phyloP scores from a whole-genome alignment of 2,888 invertebrate species.

The Tetropium fuscum region DNA sequence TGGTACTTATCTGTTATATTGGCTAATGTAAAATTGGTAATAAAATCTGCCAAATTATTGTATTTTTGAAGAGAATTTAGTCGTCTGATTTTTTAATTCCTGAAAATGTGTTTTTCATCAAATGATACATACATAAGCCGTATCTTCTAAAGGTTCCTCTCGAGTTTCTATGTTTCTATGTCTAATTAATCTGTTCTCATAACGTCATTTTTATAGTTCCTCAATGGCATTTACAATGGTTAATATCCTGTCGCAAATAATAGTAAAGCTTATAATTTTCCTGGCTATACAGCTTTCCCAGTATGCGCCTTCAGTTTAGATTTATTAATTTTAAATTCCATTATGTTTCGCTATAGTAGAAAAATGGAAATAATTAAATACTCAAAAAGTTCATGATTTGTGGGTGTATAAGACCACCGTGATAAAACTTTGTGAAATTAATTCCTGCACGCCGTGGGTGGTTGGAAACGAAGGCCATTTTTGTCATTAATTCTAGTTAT shows the following conservation, averaged over 20 bases:
- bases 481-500: slow-evolving; percentile 28
- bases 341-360: neutral
- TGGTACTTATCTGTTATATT: too few relatives aligned
- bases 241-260: neutral
- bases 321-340: slow-evolving; percentile 7
- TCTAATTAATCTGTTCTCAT: too few relatives aligned
- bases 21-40: too few relatives aligned
- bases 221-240: neutral
- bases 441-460: slow-evolving; percentile 25
- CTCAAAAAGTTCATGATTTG: slow-evolving; percentile 24
- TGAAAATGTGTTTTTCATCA: too few relatives aligned
- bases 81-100: too few relatives aligned
- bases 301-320: neutral
- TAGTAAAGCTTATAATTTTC: neutral
- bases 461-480: slow-evolving; percentile 29
- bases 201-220: neutral
- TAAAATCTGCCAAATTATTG: too few relatives aligned
- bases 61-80: too few relatives aligned
- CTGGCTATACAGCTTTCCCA: neutral
- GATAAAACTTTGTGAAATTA: slow-evolving; percentile 24
- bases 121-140: neutral
- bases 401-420: slow-evolving; percentile 18
- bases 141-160: too few relatives aligned
- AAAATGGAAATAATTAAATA: slow-evolving; percentile 24
- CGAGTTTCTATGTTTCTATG: too few relatives aligned